Conservation (phyloP, 2,113 vertebrate species). For the Chionis minor region DNA sequence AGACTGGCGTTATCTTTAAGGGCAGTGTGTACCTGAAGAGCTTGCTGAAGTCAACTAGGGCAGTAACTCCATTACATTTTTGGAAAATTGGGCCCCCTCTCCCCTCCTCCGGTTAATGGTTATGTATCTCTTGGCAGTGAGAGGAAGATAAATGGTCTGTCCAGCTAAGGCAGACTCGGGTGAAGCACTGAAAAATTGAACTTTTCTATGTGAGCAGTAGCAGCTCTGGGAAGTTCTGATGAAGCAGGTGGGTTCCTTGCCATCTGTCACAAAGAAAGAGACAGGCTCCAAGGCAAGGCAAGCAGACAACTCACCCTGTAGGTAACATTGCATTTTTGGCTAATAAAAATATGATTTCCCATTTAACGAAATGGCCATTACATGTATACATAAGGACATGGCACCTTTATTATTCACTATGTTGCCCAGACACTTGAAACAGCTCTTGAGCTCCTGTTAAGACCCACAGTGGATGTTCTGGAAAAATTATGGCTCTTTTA, state of each 20-base stretch:
- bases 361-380: not conserved
- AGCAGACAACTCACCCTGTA: not conserved
- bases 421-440: not conserved
- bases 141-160: not conserved
- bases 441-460: not conserved
- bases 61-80: not conserved
- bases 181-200: not conserved
- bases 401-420: not conserved
- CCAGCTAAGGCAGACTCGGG: not conserved
- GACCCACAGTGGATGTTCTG: not conserved
- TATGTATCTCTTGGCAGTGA: not conserved
- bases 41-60: not conserved
- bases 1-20: no score
- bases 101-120: not conserved
- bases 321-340: not conserved
- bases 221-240: not conserved
- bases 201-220: not conserved
- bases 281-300: not conserved
- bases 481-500: not conserved
- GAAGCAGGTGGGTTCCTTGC: not conserved
- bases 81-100: not conserved
- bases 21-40: not conserved
- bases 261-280: fast-evolving
- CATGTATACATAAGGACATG: not conserved
- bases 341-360: not conserved